These are phyloP conservation scores for Adela reaumurella DNA, from an alignment of 2,888 invertebrate species.

Conservation along the genomic window DNA sequence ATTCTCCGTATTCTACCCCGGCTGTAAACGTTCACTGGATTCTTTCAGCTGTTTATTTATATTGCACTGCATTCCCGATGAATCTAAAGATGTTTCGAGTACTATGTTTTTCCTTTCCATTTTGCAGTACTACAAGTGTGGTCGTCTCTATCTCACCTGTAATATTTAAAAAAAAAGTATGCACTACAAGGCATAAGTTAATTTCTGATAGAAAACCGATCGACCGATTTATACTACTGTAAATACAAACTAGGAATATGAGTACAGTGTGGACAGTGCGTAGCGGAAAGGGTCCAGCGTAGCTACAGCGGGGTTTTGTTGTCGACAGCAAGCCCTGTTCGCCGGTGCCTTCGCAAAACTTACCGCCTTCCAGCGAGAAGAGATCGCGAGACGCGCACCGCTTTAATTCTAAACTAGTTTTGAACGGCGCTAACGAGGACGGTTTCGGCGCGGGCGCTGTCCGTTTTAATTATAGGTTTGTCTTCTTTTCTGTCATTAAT, in stretches of 20 bases:
- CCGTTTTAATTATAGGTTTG: constrained; percentile 32
- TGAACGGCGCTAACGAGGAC: background rate
- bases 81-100: too few species aligned
- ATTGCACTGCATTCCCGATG: too few species aligned
- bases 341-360: constrained; percentile 39
- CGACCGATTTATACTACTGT: too few species aligned
- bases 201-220: too few species aligned
- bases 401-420: constrained; percentile 16
- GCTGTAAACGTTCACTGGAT: background rate
- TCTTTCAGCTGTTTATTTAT: background rate
- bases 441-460: background rate
- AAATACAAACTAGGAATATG: too few species aligned
- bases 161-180: too few species aligned
- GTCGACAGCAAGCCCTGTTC: constrained; percentile 37
- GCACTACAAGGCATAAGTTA: too few species aligned
- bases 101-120: too few species aligned
- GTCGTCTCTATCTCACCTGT: too few species aligned
- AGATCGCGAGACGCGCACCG: constrained; percentile 18
- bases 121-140: too few species aligned
- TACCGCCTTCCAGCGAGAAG: constrained; percentile 15
- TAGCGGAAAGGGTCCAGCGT: constrained; percentile 7
- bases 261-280: background rate
- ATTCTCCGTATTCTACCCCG: too few species aligned
- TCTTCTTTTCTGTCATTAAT: constrained; percentile 16
- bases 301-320: background rate